Conservation (phyloP, 53 echinoderm and acorn worm genomes). For the Temnopleurus reevesii region DNA sequence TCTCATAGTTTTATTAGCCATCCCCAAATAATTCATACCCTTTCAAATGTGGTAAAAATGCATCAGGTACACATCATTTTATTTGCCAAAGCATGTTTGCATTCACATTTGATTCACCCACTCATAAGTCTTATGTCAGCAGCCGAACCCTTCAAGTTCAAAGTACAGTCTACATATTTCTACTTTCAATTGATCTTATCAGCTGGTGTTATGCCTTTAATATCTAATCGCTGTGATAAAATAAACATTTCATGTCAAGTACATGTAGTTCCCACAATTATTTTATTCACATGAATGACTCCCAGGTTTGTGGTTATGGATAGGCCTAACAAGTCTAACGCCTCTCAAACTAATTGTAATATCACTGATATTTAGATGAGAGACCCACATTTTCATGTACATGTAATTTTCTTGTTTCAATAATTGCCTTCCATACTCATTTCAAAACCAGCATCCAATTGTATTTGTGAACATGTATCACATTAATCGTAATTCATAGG, state of each 20-base stretch:
- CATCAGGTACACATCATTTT: no score
- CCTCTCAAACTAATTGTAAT: neutral
- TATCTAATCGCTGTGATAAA: constrained; percentile 1
- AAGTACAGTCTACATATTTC: neutral
- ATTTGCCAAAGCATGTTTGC: neutral
- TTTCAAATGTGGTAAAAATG: no score
- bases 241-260: neutral
- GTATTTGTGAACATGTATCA: no score
- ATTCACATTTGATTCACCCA: neutral
- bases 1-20: no score
- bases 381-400: neutral
- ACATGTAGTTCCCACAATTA: constrained; percentile 13
- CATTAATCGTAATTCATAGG: no score
- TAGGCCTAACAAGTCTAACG: neutral
- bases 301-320: neutral
- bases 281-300: neutral
- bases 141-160: neutral
- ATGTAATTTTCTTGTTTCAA: neutral
- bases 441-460: no score
- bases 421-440: no score
- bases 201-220: neutral
- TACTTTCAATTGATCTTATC: constrained; percentile 9
- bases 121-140: neutral
- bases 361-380: no score
- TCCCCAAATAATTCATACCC: no score